Evolutionary conservation across 2,797 vertebrate genomes (phyloP).

Genomic region (Gobio occitaniae): DNA sequence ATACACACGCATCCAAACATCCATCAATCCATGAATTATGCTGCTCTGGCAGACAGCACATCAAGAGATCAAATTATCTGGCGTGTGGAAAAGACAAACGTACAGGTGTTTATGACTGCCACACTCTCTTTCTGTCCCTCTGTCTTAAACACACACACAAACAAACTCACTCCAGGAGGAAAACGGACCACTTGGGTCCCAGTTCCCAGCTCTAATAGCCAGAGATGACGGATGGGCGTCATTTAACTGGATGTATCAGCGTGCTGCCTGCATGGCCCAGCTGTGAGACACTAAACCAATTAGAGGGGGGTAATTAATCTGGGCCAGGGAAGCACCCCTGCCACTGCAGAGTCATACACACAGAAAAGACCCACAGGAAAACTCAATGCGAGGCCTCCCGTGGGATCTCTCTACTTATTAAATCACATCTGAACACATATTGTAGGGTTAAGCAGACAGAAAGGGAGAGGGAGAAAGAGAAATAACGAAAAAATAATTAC

Average conservation of each 20-base stretch:
- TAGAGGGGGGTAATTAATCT: conserved; percentile 92
- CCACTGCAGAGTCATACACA: conserved; percentile 69
- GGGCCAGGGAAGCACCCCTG: conserved; percentile 75
- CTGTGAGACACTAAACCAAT: conserved; percentile 91
- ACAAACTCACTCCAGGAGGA: conserved; percentile 71
- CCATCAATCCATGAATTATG: conserved; percentile 49
- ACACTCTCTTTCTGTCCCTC: background rate
- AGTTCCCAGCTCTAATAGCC: conserved; percentile 81
- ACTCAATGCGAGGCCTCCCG: conserved; percentile 63
- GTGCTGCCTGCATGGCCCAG: conserved; percentile 86
- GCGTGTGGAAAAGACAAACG: conserved; percentile 31
- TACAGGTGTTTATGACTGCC: conserved; percentile 38
- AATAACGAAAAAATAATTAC: background rate
- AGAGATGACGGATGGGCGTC: conserved; percentile 88
- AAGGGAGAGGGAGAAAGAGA: background rate
- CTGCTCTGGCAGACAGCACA: conserved; percentile 37
- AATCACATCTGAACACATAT: conserved; percentile 50
- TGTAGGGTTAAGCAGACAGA: conserved; percentile 21
- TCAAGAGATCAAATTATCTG: conserved; percentile 83
- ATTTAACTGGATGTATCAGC: conserved; percentile 90
- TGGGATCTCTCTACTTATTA: conserved; percentile 45
- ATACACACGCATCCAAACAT: background rate
- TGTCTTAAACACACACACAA: conserved; percentile 35
- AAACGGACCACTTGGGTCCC: conserved; percentile 84
- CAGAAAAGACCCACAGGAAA: conserved; percentile 51